A percentile compares a stretch with the other conserved stretches of the same genome.
phyloP scores from a whole-genome alignment of 2,888 invertebrate species.

The Mesopsocus fuscifrons region DNA sequence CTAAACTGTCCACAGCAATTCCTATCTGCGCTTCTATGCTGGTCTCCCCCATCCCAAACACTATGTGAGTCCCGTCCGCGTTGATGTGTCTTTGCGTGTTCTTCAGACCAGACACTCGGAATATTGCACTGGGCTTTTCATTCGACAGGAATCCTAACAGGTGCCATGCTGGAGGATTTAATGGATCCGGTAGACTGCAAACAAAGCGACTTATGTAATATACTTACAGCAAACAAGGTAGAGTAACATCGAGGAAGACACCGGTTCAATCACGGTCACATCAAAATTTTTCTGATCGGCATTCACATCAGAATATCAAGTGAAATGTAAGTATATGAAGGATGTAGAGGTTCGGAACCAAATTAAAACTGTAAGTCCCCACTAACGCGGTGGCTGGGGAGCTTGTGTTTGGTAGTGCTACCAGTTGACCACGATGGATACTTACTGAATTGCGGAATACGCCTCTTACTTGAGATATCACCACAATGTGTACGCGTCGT shows the following conservation, averaged over 20 bases:
- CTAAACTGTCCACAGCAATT: slow-evolving; percentile 42
- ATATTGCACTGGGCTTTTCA: slow-evolving; percentile 89
- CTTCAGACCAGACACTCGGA: slow-evolving; percentile 77
- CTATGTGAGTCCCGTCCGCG: slow-evolving; percentile 9
- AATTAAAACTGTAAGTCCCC: too few relatives aligned
- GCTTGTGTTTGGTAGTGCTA: too few relatives aligned
- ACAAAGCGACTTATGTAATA: slow-evolving; percentile 1
- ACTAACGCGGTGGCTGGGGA: too few relatives aligned
- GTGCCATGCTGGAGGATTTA: slow-evolving; percentile 84
- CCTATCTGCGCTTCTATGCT: slow-evolving; percentile 67
- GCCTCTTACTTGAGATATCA: too few relatives aligned
- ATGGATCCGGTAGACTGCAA: slow-evolving; percentile 79
- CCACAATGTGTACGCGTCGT: too few relatives aligned
- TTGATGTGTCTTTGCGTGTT: slow-evolving; percentile 35
- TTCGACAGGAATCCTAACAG: slow-evolving; percentile 85
- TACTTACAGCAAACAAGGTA: neutral
- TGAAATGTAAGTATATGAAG: too few relatives aligned
- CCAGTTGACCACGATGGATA: too few relatives aligned
- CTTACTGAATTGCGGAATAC: too few relatives aligned
- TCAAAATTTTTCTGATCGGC: slow-evolving; percentile 11
- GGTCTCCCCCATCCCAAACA: slow-evolving; percentile 18
- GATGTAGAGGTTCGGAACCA: too few relatives aligned
- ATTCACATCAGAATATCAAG: too few relatives aligned
- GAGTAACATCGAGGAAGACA: neutral
- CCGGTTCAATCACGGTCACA: slow-evolving; percentile 1